phyloP scores from a whole-genome alignment of 1,140 invertebrate species.

The Drosophila mojavensis region DNA sequence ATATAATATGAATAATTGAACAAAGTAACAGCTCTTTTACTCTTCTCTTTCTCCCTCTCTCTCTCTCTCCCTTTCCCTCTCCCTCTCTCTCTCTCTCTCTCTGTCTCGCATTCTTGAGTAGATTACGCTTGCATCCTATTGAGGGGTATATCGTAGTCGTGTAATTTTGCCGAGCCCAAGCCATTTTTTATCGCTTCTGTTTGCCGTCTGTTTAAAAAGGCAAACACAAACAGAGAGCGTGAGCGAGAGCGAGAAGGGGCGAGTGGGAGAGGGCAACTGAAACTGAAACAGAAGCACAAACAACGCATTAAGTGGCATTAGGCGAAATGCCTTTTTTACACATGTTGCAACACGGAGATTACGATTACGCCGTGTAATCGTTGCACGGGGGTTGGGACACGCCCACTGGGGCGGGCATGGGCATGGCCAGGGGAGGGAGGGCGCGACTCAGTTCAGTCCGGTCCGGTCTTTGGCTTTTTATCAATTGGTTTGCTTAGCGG shows the following conservation, averaged over 20 bases:
- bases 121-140: neutral
- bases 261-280: too few relatives aligned
- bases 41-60: too few relatives aligned
- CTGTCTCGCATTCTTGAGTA: too few relatives aligned
- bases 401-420: constrained; percentile 11
- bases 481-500: constrained; percentile 74
- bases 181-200: constrained; percentile 29
- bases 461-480: constrained; percentile 51
- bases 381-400: constrained; percentile 20
- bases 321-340: constrained; percentile 76
- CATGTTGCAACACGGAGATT: constrained; percentile 79
- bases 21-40: too few relatives aligned
- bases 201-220: constrained; percentile 54
- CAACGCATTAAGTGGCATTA: constrained; percentile 83
- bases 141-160: constrained; percentile 2
- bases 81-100: too few relatives aligned
- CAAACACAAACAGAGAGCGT: constrained; percentile 69
- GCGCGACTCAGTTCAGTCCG: neutral
- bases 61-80: too few relatives aligned
- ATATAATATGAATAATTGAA: neutral
- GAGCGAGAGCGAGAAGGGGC: too few relatives aligned
- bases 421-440: neutral
- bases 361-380: constrained; percentile 83
- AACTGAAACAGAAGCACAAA: constrained; percentile 65
- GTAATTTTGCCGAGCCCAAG: neutral